These are phyloP conservation scores for Acromyrmex echinatior DNA, from an alignment of 1,140 invertebrate genomes.

Conservation along the genomic window DNA sequence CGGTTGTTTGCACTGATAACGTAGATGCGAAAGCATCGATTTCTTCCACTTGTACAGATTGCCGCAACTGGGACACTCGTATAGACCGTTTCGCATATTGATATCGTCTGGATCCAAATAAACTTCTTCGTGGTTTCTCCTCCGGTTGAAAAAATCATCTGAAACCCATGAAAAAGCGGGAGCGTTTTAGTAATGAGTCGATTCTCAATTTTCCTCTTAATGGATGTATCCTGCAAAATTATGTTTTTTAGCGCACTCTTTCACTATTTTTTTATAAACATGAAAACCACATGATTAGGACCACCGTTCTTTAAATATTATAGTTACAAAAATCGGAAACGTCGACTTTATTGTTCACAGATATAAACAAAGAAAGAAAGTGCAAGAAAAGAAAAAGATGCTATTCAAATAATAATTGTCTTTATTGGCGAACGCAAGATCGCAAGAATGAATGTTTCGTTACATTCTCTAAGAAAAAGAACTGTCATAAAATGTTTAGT, in stretches of 20 bases:
- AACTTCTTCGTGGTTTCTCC: neutral
- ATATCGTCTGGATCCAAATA: neutral
- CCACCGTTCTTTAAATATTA: neutral
- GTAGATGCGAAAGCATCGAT: slow-evolving; percentile 87
- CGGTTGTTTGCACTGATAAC: slow-evolving; percentile 87
- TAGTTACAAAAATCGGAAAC: neutral
- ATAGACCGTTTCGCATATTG: slow-evolving; percentile 55
- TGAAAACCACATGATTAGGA: neutral
- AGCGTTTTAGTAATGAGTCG: slow-evolving; percentile 26
- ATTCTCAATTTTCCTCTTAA: neutral
- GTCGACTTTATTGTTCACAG: neutral
- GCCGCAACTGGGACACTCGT: slow-evolving; percentile 87
- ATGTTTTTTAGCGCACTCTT: neutral
- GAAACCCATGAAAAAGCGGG: slow-evolving; percentile 49
- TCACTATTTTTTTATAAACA: neutral
- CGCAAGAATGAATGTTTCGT: slow-evolving; percentile 16
- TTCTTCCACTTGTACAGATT: slow-evolving; percentile 88
- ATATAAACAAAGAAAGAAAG: slow-evolving; percentile 6
- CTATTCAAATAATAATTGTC: slow-evolving; percentile 39
- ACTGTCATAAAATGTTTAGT: slow-evolving; percentile 24
- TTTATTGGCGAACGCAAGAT: slow-evolving; percentile 28
- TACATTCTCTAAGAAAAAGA: slow-evolving; percentile 11
- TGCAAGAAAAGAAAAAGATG: slow-evolving; percentile 57
- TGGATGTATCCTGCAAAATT: neutral
- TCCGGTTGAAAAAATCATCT: slow-evolving; percentile 25